phyloP scores from a whole-genome alignment of 2,888 invertebrate genomes.

The Eubasilissa splendida region DNA sequence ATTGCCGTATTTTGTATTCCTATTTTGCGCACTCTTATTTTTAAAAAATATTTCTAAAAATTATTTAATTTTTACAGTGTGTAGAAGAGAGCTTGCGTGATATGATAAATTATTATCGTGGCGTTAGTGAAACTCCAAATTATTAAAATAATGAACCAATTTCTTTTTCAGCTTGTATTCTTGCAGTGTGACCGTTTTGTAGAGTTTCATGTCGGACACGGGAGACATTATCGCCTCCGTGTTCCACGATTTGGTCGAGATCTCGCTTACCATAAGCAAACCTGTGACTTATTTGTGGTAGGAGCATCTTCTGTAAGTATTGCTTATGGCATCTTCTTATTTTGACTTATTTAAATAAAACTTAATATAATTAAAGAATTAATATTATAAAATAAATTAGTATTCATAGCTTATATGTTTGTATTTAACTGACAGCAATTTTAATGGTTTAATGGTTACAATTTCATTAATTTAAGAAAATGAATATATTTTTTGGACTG shows the following conservation, averaged over 20 bases:
- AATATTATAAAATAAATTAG: too few species aligned
- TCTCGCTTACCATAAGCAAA: constrained; percentile 89
- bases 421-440: too few species aligned
- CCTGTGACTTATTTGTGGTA: constrained; percentile 93
- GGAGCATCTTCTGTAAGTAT: constrained; percentile 84
- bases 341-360: not conserved
- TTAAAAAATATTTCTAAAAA: too few species aligned
- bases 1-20: too few species aligned
- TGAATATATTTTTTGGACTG: too few species aligned
- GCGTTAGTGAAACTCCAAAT: not conserved
- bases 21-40: too few species aligned
- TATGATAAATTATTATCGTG: not conserved
- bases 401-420: too few species aligned
- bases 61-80: too few species aligned
- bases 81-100: too few species aligned
- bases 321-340: not conserved
- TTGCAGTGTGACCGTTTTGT: constrained; percentile 88
- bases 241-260: constrained; percentile 97
- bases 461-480: too few species aligned
- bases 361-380: too few species aligned
- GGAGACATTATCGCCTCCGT: constrained; percentile 90
- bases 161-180: constrained; percentile 84
- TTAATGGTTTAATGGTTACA: too few species aligned
- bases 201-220: constrained; percentile 96
- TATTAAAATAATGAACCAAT: not conserved